A percentile compares a stretch with the other conserved stretches of the same genome.
Conservation (phyloP, 2,113 vertebrate genomes). For the Oenanthe melanoleuca region DNA sequence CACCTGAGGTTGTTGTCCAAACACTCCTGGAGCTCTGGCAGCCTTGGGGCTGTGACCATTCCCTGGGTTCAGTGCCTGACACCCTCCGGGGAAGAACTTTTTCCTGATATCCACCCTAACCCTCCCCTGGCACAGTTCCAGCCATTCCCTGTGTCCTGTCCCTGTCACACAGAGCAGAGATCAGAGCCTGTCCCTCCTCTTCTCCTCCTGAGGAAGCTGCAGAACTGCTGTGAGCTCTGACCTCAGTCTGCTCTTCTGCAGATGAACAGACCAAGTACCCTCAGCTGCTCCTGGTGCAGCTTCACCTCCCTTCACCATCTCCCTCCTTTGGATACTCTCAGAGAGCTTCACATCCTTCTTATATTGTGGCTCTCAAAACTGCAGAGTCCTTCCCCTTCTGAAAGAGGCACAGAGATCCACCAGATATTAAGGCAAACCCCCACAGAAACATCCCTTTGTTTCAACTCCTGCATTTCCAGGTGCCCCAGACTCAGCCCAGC, state of each 20-base stretch:
- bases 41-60: accelerated
- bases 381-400: neutral
- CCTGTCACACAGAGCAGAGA: neutral
- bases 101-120: accelerated
- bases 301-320: neutral
- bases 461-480: neutral
- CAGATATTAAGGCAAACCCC: neutral
- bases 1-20: neutral
- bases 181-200: neutral
- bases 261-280: neutral
- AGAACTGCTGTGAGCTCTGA: neutral
- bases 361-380: neutral
- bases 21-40: accelerated
- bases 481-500: neutral
- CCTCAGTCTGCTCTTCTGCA: neutral
- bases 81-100: neutral
- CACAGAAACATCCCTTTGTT: neutral
- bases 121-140: neutral
- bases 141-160: accelerated
- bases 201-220: neutral
- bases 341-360: neutral
- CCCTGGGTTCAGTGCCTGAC: accelerated
- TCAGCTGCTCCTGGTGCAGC: accelerated
- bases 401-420: neutral
- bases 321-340: neutral